Evolutionary conservation across 2,797 vertebrate genomes (phyloP), one percentile per base, ranked within the genome.

Genomic region (Spondyliosoma cantharus): DNA sequence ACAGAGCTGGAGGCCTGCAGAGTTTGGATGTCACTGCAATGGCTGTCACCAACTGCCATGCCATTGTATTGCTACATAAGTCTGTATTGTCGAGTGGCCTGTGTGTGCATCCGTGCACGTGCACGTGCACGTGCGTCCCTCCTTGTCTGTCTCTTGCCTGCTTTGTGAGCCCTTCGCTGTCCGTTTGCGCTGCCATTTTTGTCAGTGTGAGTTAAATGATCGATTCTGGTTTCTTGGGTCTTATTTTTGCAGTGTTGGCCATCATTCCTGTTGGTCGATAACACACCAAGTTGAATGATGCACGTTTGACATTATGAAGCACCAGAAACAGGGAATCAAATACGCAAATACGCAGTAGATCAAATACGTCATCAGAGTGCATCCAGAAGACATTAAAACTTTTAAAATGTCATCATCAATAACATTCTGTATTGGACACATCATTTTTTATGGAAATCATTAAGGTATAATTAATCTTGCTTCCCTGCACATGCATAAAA

Each of bases 41-140:
- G 82, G 71, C 81, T 91, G 91, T 92, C 92, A 92, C 74, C 84
- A 69, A 79, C 74, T 86, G 87, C 82, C 70, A 78, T 49, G 56
- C 81, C 70, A 78, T 84, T 77, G 83, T 78, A 70, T 75, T 80
- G 82, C 79, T 83, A 84, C 71, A 89, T 86, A 83, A 86, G 84
- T 90, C 87, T 86, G 83, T 52, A 80, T 85, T 67, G 71, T 84
- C 67, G 85, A 60, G 29, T 60, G 27, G 37, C 22, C 16, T 43
- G 37, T 27, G 61, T 6, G 24, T 32, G 6, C 2, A 22, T 57
- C 43, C 17, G 13, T 24, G 32, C 22, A 24, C 17, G 27, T 49
- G 32, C 22, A 24, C 17, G 27, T 49, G 25, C 25, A 37, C 69
- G 61, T 42, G 61, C 66, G 45, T 68, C 37, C 52, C 46, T 62